Evolutionary conservation across 2,113 vertebrate species (phyloP).

Genomic region (Thoracochromis brauschi): DNA sequence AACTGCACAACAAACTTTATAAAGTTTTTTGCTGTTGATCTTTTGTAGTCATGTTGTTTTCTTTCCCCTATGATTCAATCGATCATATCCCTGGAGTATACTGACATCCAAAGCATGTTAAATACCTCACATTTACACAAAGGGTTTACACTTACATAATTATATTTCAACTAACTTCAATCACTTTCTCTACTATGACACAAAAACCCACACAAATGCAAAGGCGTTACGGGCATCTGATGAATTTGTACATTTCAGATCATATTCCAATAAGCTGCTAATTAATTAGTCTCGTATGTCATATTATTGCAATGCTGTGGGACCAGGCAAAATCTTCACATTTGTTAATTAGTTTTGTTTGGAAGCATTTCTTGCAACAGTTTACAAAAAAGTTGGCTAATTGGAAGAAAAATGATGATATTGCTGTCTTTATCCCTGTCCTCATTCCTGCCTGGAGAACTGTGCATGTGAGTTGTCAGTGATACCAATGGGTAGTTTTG

Average conservation of each 20-base stretch:
- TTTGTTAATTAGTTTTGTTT: conserved; percentile 3
- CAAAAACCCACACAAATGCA: background rate
- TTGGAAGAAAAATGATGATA: background rate
- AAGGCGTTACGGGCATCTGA: background rate
- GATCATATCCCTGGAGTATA: background rate
- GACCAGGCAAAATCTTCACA: background rate
- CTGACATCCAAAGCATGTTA: background rate
- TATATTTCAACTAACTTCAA: background rate
- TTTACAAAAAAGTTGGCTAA: background rate
- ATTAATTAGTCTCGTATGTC: conserved; percentile 2
- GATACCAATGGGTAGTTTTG: background rate
- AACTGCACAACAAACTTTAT: background rate
- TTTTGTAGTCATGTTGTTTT: background rate
- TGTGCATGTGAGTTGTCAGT: background rate
- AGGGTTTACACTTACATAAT: background rate
- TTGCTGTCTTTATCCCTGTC: background rate
- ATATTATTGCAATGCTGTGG: background rate
- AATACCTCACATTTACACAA: background rate
- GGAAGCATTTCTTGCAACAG: background rate
- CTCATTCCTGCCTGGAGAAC: background rate
- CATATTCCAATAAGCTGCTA: background rate
- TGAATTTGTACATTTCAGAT: background rate
- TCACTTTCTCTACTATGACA: background rate
- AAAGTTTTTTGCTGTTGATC: background rate
- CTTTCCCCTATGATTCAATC: background rate